Percentiles rank a stretch among this genome's conserved stretches.
Evolutionary conservation across 1,140 invertebrate species (phyloP).

Genomic region (Frieseomelitta varia): DNA sequence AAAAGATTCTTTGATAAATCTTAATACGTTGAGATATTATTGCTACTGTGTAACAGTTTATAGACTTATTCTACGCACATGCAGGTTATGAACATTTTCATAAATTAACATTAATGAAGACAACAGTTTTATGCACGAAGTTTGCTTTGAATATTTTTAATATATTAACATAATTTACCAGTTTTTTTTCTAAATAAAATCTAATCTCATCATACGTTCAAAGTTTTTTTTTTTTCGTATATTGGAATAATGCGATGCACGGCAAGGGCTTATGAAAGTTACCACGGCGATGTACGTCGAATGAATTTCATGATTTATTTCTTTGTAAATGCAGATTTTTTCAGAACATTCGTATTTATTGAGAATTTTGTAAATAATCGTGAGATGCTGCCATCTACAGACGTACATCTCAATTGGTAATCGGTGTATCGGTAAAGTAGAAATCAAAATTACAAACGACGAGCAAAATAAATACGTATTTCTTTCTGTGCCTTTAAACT

Average conservation of each 20-base stretch:
- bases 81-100: neutral
- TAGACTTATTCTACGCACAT: neutral
- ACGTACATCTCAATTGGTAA: neutral
- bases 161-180: neutral
- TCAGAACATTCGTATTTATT: neutral
- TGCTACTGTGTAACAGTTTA: neutral
- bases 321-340: neutral
- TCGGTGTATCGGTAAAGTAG: constrained; percentile 52
- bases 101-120: neutral
- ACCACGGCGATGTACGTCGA: neutral
- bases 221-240: neutral
- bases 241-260: neutral
- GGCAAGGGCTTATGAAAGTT: neutral
- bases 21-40: neutral
- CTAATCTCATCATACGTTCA: neutral
- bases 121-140: neutral
- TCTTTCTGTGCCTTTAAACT: neutral
- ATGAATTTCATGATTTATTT: neutral
- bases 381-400: constrained; percentile 57
- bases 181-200: too few relatives aligned
- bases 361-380: constrained; percentile 36
- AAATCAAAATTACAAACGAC: neutral
- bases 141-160: neutral
- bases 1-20: neutral
- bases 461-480: neutral